Base-by-base conservation (phyloP, 2,888 invertebrate species). In the Leucoma salicis region DNA sequence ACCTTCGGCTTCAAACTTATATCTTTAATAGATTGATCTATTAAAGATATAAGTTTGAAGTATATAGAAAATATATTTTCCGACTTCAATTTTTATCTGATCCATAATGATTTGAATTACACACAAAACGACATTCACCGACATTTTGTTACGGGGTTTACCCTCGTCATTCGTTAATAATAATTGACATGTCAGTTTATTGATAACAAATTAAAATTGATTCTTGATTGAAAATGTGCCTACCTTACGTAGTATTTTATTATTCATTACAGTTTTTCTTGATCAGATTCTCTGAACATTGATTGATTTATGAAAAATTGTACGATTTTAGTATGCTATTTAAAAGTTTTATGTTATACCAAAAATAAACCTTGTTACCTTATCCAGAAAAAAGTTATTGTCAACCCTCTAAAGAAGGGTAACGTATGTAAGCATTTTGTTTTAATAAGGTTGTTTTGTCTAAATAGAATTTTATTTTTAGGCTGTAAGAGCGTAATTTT, bases 161-260 rank as follows among this genome's bases (percentile, higher is more conserved):
- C 31, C 35, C 35, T 35, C 35, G 35, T 35, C 31, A 41, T 18
- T 11, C 31, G n/a, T 6, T 15, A 21, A 14, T 15, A 21, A 14
- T 21, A 31, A 35, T 31, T 39, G 32, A 31, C 31, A 40, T 24
- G 31, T 18, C 31, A 16, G 31, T 15, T 35, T 35, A 27, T 29
- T 16, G 12, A 16, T n/a, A 35, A 16, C 29, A 40, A 35, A 25
- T 32, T 31, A 24, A 40, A 31, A 41, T 35, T 35, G 41, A 35
- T 41, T 35, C 14, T 41, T 36, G 15, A 25, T 18, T 14, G 16
- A 35, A 18, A 15, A 35, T 24, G 21, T 21, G 8, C 21, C 7
- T 21, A 8, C 7, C 21, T 16, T 8, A 21, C 7, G 21, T 21
- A 21, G 21, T 21, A 21, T 21, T 21, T 21, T 21, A 21, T 21